A percentile compares a stretch with the other conserved stretches of the same genome.
Evolutionary conservation across 2,888 invertebrate genomes (phyloP).

Genomic region (Pammene aurita): DNA sequence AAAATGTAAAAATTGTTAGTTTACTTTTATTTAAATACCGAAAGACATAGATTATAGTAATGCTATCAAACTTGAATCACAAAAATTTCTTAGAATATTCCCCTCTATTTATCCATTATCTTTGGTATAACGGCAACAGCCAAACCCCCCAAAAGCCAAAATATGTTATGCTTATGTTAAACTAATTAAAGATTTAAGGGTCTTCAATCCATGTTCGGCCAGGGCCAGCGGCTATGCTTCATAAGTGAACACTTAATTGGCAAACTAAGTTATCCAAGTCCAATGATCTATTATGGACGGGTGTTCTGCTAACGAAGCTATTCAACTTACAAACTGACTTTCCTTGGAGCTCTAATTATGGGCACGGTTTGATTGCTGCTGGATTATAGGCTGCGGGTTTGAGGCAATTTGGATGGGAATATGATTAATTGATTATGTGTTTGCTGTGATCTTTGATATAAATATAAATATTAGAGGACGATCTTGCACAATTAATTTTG

Average conservation of each 20-base stretch:
- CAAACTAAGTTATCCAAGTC: conserved; percentile 64
- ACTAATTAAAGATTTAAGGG: conserved; percentile 22
- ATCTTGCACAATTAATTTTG: too few species aligned
- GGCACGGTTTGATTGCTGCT: conserved; percentile 21
- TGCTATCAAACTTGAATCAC: too few species aligned
- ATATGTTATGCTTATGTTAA: conserved; percentile 25
- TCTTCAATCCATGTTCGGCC: conserved; percentile 15
- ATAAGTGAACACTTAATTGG: conserved; percentile 70
- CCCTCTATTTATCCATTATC: too few species aligned
- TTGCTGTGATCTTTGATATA: background rate
- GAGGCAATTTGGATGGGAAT: conserved; percentile 6
- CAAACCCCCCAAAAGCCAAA: background rate
- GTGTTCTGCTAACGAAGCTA: conserved; percentile 68
- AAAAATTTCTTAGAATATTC: too few species aligned
- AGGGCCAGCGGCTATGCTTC: conserved; percentile 42
- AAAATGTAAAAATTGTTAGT: too few species aligned
- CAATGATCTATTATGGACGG: conserved; percentile 66
- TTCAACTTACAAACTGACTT: conserved; percentile 53
- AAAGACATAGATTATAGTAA: too few species aligned
- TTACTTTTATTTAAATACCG: too few species aligned
- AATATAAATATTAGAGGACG: too few species aligned
- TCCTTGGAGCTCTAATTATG: conserved; percentile 34
- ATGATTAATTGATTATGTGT: conserved; percentile 5
- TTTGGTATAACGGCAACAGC: background rate
- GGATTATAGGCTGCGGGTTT: conserved; percentile 19